These are phyloP conservation scores for Catocala sponsa DNA, from an alignment of 2,888 invertebrate genomes.

Conservation along the genomic window DNA sequence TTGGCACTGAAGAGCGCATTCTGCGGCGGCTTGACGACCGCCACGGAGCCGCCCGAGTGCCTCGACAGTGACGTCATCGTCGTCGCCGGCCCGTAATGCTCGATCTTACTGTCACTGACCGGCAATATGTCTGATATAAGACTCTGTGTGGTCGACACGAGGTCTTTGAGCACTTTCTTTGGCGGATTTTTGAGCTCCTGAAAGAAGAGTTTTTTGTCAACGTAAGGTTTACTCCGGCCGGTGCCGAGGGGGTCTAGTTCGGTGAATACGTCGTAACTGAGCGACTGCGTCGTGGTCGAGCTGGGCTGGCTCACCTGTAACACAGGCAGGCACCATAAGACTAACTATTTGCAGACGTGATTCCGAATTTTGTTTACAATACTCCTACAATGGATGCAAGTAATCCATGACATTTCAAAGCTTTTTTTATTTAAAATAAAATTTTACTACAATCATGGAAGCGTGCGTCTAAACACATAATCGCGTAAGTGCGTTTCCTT, in stretches of 20 bases:
- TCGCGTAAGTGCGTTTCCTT: conserved; percentile 14
- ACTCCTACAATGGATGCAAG: conserved; percentile 36
- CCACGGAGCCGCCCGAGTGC: conserved; percentile 84
- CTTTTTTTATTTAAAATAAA: conserved; percentile 31
- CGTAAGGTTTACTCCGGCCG: conserved; percentile 96
- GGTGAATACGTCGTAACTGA: conserved; percentile 95
- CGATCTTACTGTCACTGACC: conserved; percentile 66
- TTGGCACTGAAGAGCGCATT: conserved; percentile 62
- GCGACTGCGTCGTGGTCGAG: conserved; percentile 73
- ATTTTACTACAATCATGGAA: conserved; percentile 45
- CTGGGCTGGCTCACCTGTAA: conserved; percentile 81
- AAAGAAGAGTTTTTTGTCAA: conserved; percentile 98
- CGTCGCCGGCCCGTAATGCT: conserved; percentile 77
- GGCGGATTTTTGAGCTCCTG: conserved; percentile 98
- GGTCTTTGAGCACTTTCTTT: conserved; percentile 96
- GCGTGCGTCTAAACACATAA: conserved; percentile 50
- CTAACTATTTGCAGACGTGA: conserved; percentile 62
- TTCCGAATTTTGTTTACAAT: conserved; percentile 29
- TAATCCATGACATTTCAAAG: conserved; percentile 21
- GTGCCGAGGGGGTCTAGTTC: conserved; percentile 97
- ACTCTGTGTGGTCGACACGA: conserved; percentile 86
- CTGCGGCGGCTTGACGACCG: conserved; percentile 73
- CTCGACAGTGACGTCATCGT: conserved; percentile 82
- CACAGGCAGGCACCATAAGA: conserved; percentile 74
- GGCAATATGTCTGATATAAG: conserved; percentile 74